Evolutionary conservation across 1,140 invertebrate species (phyloP).

Genomic region (Ruditapes philippinarum): DNA sequence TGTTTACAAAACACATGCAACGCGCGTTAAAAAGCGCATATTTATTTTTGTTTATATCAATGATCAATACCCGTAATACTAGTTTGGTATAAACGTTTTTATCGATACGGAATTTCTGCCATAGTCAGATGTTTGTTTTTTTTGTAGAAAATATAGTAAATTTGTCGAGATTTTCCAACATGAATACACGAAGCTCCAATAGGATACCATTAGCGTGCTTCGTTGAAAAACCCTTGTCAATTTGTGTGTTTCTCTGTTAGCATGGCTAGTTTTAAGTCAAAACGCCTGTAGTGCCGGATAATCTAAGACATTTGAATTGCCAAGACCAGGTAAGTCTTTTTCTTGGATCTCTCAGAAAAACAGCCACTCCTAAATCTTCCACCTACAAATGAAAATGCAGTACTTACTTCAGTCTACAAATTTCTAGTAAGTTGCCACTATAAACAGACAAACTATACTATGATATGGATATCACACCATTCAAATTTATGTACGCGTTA

Average conservation of each 20-base stretch:
- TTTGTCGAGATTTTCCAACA: constrained; percentile 15
- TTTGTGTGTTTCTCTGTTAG: constrained; percentile 19
- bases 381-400: too few species aligned
- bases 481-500: too few species aligned
- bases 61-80: too few species aligned
- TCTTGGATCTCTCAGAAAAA: constrained; percentile 35
- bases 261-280: background rate
- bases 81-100: too few species aligned
- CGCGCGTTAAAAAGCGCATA: too few species aligned
- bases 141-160: constrained; percentile 7
- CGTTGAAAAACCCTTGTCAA: constrained; percentile 37
- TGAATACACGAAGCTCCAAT: constrained; percentile 47
- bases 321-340: background rate
- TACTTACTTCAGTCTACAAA: too few species aligned
- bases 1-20: too few species aligned
- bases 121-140: constrained; percentile 29
- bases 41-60: too few species aligned
- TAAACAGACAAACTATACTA: too few species aligned
- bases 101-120: too few species aligned
- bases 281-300: constrained; percentile 50
- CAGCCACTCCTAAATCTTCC: constrained; percentile 38
- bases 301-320: background rate
- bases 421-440: too few species aligned
- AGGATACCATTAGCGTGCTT: constrained; percentile 7
- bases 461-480: too few species aligned